Evolutionary conservation across 1,140 invertebrate genomes (phyloP), one percentile per base, ranked within the genome.

Genomic region (Medauroidea extradentata): DNA sequence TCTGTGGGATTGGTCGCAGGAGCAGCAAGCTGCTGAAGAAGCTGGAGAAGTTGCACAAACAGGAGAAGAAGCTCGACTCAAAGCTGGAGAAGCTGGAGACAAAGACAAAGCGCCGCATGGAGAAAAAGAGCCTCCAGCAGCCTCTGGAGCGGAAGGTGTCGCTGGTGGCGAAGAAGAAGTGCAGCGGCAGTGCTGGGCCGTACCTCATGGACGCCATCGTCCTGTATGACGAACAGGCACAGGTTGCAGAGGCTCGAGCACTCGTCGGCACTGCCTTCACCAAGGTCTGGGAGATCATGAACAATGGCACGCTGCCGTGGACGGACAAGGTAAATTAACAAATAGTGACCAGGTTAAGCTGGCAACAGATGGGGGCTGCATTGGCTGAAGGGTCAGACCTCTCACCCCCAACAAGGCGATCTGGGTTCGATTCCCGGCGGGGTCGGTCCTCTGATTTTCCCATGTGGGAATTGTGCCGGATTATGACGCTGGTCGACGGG

Each of bases 41-140:
- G 34, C 50, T 53, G 44, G 63, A 59, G 61, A 68, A 59, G 46
- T 27, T 63, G n/a, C 63, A 43, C 53, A 62, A 59, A 58, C 60
- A 57, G 53, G 65, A 61, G 51, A 61, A 60, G 25, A 74, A 73
- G 57, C 60, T 70, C 27, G 67, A 69, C 42, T 63, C 43, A 2
- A 73, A 73, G 61, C 48, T 74, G 48, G 73, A 74, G 34, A 73
- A 74, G 62, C 48, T 74, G 13, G 73, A 74, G 49, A 63, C 60
- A 14, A 75, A 73, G 61, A 68, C 73, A 11, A 70, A 68, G 21
- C 71, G 72, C 57, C 64, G 71, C n/a, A 68, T 72, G 24, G 70
- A 71, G 46, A 75, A 73, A 58, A 65, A 67, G 59, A 3, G 53
- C 21, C 29, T 24, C 42, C 34, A 57, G 18, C 42, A 13, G 16